phyloP scores from a whole-genome alignment of 1,140 invertebrate genomes.

The Heliconius hewitsoni region DNA sequence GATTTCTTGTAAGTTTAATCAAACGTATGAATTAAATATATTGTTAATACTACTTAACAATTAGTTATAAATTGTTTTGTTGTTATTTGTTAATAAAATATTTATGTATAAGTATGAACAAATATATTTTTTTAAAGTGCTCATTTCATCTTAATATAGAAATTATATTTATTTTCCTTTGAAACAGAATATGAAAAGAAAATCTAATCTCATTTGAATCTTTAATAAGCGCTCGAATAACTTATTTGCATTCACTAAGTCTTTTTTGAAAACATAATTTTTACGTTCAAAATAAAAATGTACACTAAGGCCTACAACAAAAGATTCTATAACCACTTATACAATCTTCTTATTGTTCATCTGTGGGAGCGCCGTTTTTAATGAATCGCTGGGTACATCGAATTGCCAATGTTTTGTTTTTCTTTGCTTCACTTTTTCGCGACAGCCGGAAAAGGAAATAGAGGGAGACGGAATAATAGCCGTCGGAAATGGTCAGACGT shows the following conservation, averaged over 20 bases:
- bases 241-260: slow-evolving; percentile 33
- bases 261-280: neutral
- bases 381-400: slow-evolving; percentile 45
- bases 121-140: neutral
- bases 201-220: slow-evolving; percentile 15
- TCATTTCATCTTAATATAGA: neutral
- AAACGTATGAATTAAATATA: too few species aligned
- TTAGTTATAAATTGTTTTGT: too few species aligned
- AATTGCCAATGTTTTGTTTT: slow-evolving; percentile 60
- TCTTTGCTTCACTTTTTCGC: slow-evolving; percentile 72
- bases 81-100: neutral
- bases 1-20: neutral
- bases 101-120: neutral
- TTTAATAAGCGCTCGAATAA: slow-evolving; percentile 24
- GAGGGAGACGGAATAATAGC: slow-evolving; percentile 81
- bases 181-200: slow-evolving; percentile 12
- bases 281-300: neutral
- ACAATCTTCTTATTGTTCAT: slow-evolving; percentile 49
- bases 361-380: slow-evolving; percentile 42
- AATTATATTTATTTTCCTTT: slow-evolving; percentile 10
- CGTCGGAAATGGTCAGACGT: slow-evolving; percentile 81
- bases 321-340: slow-evolving; percentile 48
- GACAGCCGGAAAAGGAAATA: slow-evolving; percentile 79
- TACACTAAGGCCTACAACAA: slow-evolving; percentile 16
- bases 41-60: too few species aligned